Evolutionary conservation across 2,888 invertebrate genomes (phyloP).

Genomic region (Luffia ferchaultella): DNA sequence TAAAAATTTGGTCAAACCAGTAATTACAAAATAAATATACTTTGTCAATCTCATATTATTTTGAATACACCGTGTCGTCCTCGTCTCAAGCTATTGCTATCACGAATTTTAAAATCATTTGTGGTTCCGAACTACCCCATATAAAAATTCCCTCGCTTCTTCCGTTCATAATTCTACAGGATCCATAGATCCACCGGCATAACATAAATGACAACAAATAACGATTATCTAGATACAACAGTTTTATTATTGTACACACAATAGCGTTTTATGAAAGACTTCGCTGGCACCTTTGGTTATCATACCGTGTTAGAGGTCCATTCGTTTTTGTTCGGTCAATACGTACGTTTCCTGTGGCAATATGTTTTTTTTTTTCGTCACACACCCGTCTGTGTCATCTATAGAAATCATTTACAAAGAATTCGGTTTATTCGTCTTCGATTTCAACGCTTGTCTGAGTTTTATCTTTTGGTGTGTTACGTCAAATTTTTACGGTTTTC

Average conservation of each 20-base stretch:
- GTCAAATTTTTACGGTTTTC: neutral
- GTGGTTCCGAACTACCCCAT: neutral
- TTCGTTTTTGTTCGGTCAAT: slow-evolving; percentile 21
- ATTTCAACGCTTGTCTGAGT: neutral
- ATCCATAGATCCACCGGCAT: slow-evolving; percentile 2
- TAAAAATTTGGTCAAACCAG: too few relatives aligned
- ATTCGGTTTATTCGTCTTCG: neutral
- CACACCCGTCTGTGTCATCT: neutral
- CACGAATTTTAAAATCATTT: neutral
- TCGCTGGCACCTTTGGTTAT: slow-evolving; percentile 18
- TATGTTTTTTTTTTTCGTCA: slow-evolving; percentile 12
- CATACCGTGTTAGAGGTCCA: slow-evolving; percentile 25
- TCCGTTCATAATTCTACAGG: neutral
- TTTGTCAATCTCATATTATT: too few relatives aligned
- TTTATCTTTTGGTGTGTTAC: slow-evolving; percentile 1
- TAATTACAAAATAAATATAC: too few relatives aligned
- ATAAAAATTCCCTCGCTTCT: neutral
- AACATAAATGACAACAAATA: slow-evolving; percentile 51
- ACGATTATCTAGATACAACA: slow-evolving; percentile 28
- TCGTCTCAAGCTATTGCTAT: too few relatives aligned
- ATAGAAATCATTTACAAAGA: neutral
- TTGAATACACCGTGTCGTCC: too few relatives aligned
- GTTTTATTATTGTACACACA: slow-evolving; percentile 11
- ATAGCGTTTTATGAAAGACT: slow-evolving; percentile 10
- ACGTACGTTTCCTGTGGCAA: slow-evolving; percentile 24